Conservation (phyloP, 2,888 invertebrate genomes). For the Oligia fasciuncula region DNA sequence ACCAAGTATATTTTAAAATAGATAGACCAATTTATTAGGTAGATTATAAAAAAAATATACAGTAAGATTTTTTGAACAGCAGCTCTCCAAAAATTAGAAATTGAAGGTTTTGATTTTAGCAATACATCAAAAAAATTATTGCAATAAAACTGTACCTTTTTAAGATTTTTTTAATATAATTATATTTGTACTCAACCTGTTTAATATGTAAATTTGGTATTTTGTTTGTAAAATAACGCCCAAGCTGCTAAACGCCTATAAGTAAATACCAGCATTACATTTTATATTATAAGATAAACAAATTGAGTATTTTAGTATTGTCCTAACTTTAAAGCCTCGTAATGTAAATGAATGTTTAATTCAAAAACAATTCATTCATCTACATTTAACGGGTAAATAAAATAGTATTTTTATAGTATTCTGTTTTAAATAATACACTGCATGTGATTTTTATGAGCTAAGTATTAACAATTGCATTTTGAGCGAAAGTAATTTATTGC, state of each 20-base stretch:
- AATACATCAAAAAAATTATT: background rate
- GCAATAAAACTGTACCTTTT: background rate
- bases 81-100: background rate
- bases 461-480: background rate
- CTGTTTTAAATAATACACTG: background rate
- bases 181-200: background rate
- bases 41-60: background rate
- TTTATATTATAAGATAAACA: no score
- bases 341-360: background rate
- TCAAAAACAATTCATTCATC: background rate
- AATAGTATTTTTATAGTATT: background rate
- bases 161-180: background rate
- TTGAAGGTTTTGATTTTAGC: background rate
- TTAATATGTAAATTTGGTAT: background rate
- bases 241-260: background rate
- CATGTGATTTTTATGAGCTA: background rate
- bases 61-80: background rate
- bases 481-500: background rate
- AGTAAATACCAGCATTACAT: background rate
- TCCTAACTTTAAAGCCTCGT: background rate
- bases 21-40: background rate
- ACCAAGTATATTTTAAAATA: constrained; percentile 1
- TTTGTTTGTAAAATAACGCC: background rate
- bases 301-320: background rate
- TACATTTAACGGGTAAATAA: background rate